Conservation (phyloP, 2,797 vertebrate genomes). For the Onychomys arenicola region DNA sequence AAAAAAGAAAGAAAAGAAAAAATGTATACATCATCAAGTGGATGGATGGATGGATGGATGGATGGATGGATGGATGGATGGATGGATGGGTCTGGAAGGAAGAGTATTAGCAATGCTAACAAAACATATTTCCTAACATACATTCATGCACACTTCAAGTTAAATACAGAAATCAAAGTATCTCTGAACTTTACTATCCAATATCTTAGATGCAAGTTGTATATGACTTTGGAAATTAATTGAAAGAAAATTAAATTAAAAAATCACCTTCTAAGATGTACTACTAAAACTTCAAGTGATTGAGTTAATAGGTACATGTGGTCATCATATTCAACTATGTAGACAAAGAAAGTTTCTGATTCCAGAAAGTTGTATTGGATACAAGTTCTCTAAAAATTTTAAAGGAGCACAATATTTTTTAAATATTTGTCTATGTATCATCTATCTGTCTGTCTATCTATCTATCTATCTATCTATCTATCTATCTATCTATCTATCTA, state of each 20-base stretch:
- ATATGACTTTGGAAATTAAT: background rate
- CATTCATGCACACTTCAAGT: background rate
- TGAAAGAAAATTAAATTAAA: constrained; percentile 38
- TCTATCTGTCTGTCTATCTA: background rate
- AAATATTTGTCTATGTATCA: no score
- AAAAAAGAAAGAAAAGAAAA: no score
- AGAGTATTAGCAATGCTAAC: background rate
- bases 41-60: background rate
- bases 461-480: background rate
- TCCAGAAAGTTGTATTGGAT: background rate
- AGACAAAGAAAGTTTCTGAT: background rate
- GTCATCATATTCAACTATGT: background rate
- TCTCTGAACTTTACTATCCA: background rate
- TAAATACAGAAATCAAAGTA: background rate
- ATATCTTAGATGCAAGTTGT: background rate
- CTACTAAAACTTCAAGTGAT: background rate
- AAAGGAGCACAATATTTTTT: background rate
- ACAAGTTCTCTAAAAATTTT: background rate
- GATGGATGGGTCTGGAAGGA: background rate
- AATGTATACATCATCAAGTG: background rate
- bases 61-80: background rate
- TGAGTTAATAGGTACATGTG: background rate
- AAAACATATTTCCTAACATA: constrained; percentile 15
- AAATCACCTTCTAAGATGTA: background rate
- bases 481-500: background rate